Evolutionary conservation across 2,888 invertebrate genomes (phyloP).

Genomic region (Byasa hedistus): DNA sequence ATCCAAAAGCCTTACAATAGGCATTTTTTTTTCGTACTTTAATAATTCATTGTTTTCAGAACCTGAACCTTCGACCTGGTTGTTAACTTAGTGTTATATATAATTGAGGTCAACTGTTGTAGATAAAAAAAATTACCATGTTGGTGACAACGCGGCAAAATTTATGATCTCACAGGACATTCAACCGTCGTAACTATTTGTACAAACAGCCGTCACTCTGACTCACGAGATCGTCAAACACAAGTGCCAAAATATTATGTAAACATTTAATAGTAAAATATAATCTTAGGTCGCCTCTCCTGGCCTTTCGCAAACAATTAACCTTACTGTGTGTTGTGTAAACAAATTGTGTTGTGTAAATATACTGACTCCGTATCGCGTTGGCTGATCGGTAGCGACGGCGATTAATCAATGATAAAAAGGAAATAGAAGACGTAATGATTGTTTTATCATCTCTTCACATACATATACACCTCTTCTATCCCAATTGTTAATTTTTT

Average conservation of each 20-base stretch:
- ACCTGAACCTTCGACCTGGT: too few species aligned
- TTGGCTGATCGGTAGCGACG: background rate
- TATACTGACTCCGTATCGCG: conserved; percentile 1
- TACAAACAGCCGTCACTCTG: conserved; percentile 6
- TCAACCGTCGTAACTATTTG: conserved; percentile 8
- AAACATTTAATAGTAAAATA: conserved; percentile 20
- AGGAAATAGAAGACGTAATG: background rate
- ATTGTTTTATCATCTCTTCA: background rate
- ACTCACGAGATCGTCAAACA: background rate
- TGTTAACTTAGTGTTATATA: too few species aligned
- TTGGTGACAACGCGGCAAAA: background rate
- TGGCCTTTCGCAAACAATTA: conserved; percentile 15
- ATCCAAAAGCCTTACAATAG: too few species aligned
- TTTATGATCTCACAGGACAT: conserved; percentile 20
- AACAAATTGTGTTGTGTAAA: conserved; percentile 15
- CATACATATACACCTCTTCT: too few species aligned
- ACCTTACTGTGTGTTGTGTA: conserved; percentile 22
- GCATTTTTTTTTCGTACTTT: too few species aligned
- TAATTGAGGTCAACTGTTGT: background rate
- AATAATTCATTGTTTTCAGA: too few species aligned
- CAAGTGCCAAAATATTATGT: conserved; percentile 21
- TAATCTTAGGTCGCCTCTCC: conserved; percentile 10
- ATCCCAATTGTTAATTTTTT: background rate
- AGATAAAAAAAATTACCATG: background rate
- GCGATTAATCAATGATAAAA: background rate